A percentile compares a stretch with the other conserved stretches of the same genome.
phyloP scores from a whole-genome alignment of 1,140 invertebrate genomes.

The Stratiolaelaps scimitus region DNA sequence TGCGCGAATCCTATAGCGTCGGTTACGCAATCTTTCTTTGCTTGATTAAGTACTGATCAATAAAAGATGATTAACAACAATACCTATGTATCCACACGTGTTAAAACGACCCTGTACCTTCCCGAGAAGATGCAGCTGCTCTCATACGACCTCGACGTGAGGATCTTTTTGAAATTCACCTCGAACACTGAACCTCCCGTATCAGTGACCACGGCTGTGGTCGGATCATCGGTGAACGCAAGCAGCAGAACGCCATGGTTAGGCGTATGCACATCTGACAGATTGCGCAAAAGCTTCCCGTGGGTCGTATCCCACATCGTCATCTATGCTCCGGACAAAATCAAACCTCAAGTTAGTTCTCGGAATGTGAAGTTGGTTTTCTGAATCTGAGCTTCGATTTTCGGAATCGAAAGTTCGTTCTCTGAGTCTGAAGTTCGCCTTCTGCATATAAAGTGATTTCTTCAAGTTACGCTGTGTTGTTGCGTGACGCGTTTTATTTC shows the following conservation, averaged over 20 bases:
- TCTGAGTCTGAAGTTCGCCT: no score
- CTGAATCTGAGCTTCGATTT: not conserved
- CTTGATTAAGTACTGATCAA: no score
- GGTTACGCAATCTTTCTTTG: no score
- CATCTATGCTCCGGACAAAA: constrained; percentile 38
- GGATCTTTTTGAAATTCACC: constrained; percentile 62
- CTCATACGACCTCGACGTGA: constrained; percentile 56
- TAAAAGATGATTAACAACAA: not conserved
- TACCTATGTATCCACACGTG: not conserved
- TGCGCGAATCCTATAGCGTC: no score
- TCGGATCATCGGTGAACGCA: constrained; percentile 59
- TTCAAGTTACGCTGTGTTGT: no score
- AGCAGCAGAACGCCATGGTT: constrained; percentile 63
- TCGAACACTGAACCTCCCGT: constrained; percentile 96
- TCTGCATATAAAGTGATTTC: no score
- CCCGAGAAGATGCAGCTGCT: constrained; percentile 44
- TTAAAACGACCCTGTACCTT: constrained; percentile 33
- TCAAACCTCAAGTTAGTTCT: not conserved
- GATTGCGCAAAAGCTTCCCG: constrained; percentile 55
- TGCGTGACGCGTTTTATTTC: no score
- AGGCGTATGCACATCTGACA: constrained; percentile 71
- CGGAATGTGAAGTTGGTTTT: not conserved
- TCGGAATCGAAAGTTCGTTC: not conserved
- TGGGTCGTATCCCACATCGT: constrained; percentile 46
- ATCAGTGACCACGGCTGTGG: constrained; percentile 71